A percentile compares a stretch with the other conserved stretches of the same genome.
Conservation (phyloP, 2,113 vertebrate species). For the Poeciliopsis prolifica region DNA sequence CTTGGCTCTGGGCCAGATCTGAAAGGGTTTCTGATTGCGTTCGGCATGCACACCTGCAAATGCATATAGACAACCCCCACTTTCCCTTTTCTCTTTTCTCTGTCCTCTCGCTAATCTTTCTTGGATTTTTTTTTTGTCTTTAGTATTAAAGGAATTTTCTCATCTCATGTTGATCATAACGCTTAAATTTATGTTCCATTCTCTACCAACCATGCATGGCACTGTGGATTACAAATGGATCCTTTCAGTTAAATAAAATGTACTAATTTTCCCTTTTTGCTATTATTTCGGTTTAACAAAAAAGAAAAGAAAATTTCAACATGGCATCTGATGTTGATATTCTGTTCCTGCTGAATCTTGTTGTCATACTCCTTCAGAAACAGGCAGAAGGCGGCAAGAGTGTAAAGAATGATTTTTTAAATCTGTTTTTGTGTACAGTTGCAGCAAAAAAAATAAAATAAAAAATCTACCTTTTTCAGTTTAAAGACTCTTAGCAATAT, state of each 20-base stretch:
- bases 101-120: slow-evolving; percentile 31
- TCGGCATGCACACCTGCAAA: slow-evolving; percentile 2
- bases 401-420: not conserved
- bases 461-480: not conserved
- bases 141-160: slow-evolving; percentile 17
- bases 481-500: slow-evolving; percentile 1
- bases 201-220: not conserved
- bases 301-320: not conserved
- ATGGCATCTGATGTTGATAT: not conserved
- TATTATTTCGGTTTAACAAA: not conserved
- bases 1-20: slow-evolving; percentile 49
- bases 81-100: not conserved
- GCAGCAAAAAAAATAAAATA: not conserved
- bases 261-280: not conserved
- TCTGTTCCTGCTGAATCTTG: not conserved
- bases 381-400: slow-evolving; percentile 28
- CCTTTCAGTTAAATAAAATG: too few relatives aligned
- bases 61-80: slow-evolving; percentile 5
- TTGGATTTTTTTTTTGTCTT: slow-evolving; percentile 9
- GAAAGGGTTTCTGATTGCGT: slow-evolving; percentile 45
- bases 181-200: slow-evolving; percentile 19
- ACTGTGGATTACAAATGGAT: not conserved
- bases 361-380: slow-evolving; percentile 35
- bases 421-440: not conserved
- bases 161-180: not conserved